Evolutionary conservation across 1,140 invertebrate species (phyloP), one percentile per base, ranked within the genome.

Genomic region (Kradibia gibbosae): DNA sequence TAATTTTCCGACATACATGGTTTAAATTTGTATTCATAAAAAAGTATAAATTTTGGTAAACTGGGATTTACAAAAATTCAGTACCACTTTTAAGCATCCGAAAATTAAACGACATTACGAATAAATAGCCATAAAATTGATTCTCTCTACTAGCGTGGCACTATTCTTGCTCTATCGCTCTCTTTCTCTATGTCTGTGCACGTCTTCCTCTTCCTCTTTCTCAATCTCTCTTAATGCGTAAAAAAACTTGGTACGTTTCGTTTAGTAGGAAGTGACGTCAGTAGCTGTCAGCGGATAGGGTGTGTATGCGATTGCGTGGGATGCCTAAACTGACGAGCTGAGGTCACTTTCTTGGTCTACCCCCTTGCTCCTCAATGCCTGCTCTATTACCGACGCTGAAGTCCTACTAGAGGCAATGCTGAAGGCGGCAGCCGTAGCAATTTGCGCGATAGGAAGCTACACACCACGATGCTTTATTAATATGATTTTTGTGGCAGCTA

Each of bases 201-300:
- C 2, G 11, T 60, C 62, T n/a, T 10, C 34, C 28, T 62, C 28
- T 34, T 1, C 5, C 60, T 65, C 39, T 3, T 5, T 25, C 42
- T 11, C 17, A 48, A 8, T 34, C 31, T 65, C 62, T 17, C 3
- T 34, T 2, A 7, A 8, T 20, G 1, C 13, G 42, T 87, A 87
- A 77, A 86, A 83, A 84, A 85, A 22, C 84, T 78, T 84, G 84
- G 82, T 83, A 53, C 8, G 57, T 36, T 5, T 55, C 83, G 83
- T 88, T 88, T 86, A 88, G 86, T 87, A 89, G 89, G 89, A 90
- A 89, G 85, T 89, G 87, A 89, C 88, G 87, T 89, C 87, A 89
- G 73, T 50, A 28, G 60, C 77, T 22, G 60, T 5, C 11, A 62
- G 76, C 48, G 67, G 67, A 78, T 39, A 50, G 78, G 76, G 48